Evolutionary conservation across 2,797 vertebrate species (phyloP), one percentile per base, ranked within the genome.

Genomic region (Pangasius larnaudii): DNA sequence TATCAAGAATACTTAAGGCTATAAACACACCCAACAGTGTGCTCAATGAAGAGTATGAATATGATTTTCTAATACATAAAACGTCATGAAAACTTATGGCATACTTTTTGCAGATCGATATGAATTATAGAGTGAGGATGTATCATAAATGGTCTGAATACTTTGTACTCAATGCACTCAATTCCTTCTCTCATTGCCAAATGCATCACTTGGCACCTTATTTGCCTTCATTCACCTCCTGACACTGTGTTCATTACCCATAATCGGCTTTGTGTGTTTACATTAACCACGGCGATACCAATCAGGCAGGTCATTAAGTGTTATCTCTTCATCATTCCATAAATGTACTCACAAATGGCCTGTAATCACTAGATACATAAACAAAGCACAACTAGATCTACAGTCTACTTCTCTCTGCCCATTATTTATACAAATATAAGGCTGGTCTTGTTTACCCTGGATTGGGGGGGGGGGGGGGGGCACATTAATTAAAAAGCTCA

Each of bases 281-380:
- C 72, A 86, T 88, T 88, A 86, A 74, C 71, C 85, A 53, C 78
- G 81, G 88, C 80, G 33, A 87, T 89, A 90, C 78, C 87, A 90
- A 89, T 88, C 89, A 91, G 79, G 86, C 84, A 77, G 58, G 85
- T 81, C 65, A 90, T 91, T 90, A 90, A 24, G 71, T 88, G 89
- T 93, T 93, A 94, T 94, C 92, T 91, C 91, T 93, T 93, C 92
- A 93, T 94, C 90, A 90, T 92, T 94, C 90, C 65, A 86, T 87
- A 74, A 85, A 90, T 53, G 90, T 89, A 91, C 92, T 92, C 90
- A 92, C 78, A 85, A 91, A 93, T 93, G 89, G 89, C 87, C 86
- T 74, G 90, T 91, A 92, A 93, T 93, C 93, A 94, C 92, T 30
- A 90, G 91, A 92, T 65, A 75, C 88, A 90, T 93, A 94, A 95